Evolutionary conservation across 1,140 invertebrate genomes (phyloP).

Genomic region (Aethina tumida): DNA sequence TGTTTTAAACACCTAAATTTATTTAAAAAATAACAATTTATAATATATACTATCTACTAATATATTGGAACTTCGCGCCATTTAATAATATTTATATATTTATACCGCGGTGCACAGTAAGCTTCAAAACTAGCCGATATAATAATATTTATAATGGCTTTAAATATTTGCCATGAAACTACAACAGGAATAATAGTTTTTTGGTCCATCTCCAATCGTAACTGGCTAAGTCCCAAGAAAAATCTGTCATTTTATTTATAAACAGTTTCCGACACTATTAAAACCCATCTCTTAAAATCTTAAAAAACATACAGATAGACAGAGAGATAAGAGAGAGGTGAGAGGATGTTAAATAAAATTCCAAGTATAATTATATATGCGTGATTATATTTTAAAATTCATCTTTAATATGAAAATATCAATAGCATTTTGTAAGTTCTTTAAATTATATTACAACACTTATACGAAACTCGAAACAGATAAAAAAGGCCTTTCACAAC

Average conservation of each 20-base stretch:
- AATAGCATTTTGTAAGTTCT: conserved; percentile 32
- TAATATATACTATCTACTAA: too few species aligned
- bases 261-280: neutral
- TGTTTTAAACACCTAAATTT: too few species aligned
- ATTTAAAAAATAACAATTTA: too few species aligned
- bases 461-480: conserved; percentile 18
- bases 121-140: too few species aligned
- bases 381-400: conserved; percentile 35
- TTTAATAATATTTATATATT: too few species aligned
- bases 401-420: conserved; percentile 36
- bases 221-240: neutral
- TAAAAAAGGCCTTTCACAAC: conserved; percentile 31
- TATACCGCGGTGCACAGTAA: too few species aligned
- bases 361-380: conserved; percentile 28
- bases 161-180: too few species aligned
- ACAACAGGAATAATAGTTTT: too few species aligned
- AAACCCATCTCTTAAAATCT: too few species aligned
- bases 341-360: conserved; percentile 26
- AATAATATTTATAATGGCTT: too few species aligned
- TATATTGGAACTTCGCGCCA: too few species aligned
- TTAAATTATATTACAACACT: conserved; percentile 32
- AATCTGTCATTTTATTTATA: neutral
- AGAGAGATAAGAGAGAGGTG: conserved; percentile 8
- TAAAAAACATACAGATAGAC: neutral
- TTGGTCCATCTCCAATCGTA: neutral